These are phyloP conservation scores for Melangyna quadrimaculata DNA, from an alignment of 2,888 invertebrate species.

Conservation along the genomic window DNA sequence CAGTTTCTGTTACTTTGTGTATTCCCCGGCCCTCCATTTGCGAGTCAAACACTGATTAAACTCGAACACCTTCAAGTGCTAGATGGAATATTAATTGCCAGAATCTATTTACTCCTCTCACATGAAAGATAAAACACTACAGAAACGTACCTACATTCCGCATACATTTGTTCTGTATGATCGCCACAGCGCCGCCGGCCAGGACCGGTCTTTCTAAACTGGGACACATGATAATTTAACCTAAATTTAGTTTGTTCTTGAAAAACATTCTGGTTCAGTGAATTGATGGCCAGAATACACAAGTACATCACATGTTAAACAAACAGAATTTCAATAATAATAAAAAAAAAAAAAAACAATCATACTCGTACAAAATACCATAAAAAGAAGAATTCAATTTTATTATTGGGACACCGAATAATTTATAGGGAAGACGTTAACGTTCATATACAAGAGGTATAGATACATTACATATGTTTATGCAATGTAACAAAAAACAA, in stretches of 20 bases:
- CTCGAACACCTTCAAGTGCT: neutral
- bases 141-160: neutral
- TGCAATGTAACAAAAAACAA: neutral
- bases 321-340: neutral
- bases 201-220: neutral
- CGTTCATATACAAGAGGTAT: neutral
- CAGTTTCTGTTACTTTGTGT: neutral
- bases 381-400: neutral
- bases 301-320: neutral
- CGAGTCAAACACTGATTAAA: neutral
- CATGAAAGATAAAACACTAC: neutral
- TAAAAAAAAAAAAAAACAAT: neutral
- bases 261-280: slow-evolving; percentile 3
- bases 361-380: neutral
- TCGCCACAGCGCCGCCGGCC: too few species aligned
- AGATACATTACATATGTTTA: neutral
- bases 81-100: neutral
- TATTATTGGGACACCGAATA: neutral
- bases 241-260: slow-evolving; percentile 10
- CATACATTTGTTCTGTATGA: too few species aligned
- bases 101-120: neutral
- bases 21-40: neutral
- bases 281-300: slow-evolving; percentile 1
- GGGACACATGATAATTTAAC: slow-evolving; percentile 23
- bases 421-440: neutral